phyloP scores from a whole-genome alignment of 2,888 invertebrate genomes.

The Dexiosoma caninum region DNA sequence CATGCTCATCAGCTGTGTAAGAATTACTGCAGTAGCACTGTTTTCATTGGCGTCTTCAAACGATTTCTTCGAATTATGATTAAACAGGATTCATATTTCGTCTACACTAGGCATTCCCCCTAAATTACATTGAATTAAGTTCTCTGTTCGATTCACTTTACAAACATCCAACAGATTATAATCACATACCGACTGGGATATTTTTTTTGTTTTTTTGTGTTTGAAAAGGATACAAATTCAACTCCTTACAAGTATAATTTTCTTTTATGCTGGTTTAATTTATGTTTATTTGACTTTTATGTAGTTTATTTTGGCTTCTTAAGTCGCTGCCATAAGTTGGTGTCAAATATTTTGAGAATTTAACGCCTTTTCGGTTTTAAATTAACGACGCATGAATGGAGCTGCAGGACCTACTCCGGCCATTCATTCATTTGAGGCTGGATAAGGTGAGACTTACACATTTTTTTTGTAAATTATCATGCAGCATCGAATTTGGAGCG shows the following conservation, averaged over 20 bases:
- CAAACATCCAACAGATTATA: conserved; percentile 27
- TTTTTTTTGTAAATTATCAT: conserved; percentile 44
- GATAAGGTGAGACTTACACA: conserved; percentile 32
- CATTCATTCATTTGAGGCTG: conserved; percentile 1
- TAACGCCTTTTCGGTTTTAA: conserved; percentile 63
- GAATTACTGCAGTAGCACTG: conserved; percentile 23
- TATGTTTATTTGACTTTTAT: conserved; percentile 35
- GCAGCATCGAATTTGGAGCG: too few species aligned
- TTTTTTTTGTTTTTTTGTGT: too few species aligned
- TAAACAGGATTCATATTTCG: conserved; percentile 55
- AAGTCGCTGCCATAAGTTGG: conserved; percentile 59
- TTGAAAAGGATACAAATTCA: conserved; percentile 15
- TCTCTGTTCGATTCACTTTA: background rate
- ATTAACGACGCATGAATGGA: conserved; percentile 48
- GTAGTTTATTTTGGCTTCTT: conserved; percentile 33
- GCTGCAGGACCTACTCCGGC: background rate
- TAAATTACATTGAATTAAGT: conserved; percentile 13
- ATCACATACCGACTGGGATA: conserved; percentile 61
- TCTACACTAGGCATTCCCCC: conserved; percentile 47
- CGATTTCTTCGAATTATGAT: conserved; percentile 55
- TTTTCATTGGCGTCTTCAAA: background rate
- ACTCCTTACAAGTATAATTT: conserved; percentile 64
- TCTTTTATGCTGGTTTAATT: conserved; percentile 54
- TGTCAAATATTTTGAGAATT: conserved; percentile 71
- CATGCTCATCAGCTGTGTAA: conserved; percentile 29